Conservation (phyloP, 2,113 vertebrate species). For the Upupa epops region DNA sequence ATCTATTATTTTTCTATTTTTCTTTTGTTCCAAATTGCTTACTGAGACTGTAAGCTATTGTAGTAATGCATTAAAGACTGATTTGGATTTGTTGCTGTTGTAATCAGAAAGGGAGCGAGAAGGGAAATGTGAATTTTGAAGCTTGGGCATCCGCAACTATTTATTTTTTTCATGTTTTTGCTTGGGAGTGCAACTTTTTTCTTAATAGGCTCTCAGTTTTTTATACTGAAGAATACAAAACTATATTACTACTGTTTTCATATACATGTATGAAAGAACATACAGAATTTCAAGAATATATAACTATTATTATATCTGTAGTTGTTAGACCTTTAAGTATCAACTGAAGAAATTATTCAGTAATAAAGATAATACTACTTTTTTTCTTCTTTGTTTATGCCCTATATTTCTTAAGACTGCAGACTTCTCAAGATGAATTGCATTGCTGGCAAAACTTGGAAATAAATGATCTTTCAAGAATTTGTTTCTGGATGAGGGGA, state of each 20-base stretch:
- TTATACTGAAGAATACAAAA: neutral
- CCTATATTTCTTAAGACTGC: neutral
- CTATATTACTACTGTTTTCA: too few species aligned
- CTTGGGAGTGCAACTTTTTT: neutral
- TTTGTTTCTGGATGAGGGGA: neutral
- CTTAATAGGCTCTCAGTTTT: neutral
- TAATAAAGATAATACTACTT: neutral
- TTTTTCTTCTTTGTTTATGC: neutral
- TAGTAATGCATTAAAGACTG: neutral
- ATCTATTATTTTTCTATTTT: neutral
- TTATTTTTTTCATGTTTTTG: neutral
- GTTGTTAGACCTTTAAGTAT: neutral
- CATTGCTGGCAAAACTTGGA: neutral
- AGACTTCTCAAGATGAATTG: neutral
- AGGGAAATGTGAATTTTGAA: neutral
- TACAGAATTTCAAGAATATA: too few species aligned
- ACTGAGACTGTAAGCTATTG: neutral
- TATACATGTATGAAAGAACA: neutral
- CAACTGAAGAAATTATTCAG: neutral
- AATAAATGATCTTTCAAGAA: neutral
- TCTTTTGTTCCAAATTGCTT: neutral
- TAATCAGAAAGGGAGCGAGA: neutral
- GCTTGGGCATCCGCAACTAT: neutral
- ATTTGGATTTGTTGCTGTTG: neutral
- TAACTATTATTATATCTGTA: neutral